Evolutionary conservation across 2,888 invertebrate species (phyloP).

Genomic region (Trilocha varians): DNA sequence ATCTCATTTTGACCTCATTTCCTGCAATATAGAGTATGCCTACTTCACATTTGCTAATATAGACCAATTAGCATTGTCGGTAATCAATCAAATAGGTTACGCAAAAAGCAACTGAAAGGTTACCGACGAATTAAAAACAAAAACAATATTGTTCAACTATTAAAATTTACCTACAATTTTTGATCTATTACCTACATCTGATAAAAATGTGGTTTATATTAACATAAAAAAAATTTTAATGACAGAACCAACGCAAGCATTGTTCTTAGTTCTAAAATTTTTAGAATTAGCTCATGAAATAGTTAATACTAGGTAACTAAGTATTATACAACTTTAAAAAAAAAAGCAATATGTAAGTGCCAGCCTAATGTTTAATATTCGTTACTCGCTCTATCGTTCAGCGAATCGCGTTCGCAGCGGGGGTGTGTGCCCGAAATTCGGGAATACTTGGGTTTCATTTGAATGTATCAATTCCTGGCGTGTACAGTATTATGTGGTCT

Average conservation of each 20-base stretch:
- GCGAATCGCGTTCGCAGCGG: constrained; percentile 25
- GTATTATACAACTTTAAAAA: neutral
- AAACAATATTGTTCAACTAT: neutral
- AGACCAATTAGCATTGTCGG: neutral
- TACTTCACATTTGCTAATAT: neutral
- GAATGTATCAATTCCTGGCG: constrained; percentile 29
- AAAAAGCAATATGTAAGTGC: neutral
- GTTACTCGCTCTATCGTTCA: constrained; percentile 6
- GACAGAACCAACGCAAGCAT: too few relatives aligned
- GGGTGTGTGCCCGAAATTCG: constrained; percentile 33
- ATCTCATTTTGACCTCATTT: constrained; percentile 3
- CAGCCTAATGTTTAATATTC: neutral
- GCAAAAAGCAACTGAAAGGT: neutral
- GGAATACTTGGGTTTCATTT: constrained; percentile 35
- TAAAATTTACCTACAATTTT: neutral
- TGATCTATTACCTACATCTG: too few relatives aligned
- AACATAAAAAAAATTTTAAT: too few relatives aligned
- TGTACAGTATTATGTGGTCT: constrained; percentile 20
- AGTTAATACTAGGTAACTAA: neutral
- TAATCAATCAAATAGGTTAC: neutral
- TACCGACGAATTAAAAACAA: neutral
- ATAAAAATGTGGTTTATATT: too few relatives aligned
- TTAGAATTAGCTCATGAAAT: too few relatives aligned
- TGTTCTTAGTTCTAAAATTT: too few relatives aligned
- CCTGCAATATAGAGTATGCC: neutral